Conservation (phyloP, 1,140 invertebrate species). For the Asobara japonica region DNA sequence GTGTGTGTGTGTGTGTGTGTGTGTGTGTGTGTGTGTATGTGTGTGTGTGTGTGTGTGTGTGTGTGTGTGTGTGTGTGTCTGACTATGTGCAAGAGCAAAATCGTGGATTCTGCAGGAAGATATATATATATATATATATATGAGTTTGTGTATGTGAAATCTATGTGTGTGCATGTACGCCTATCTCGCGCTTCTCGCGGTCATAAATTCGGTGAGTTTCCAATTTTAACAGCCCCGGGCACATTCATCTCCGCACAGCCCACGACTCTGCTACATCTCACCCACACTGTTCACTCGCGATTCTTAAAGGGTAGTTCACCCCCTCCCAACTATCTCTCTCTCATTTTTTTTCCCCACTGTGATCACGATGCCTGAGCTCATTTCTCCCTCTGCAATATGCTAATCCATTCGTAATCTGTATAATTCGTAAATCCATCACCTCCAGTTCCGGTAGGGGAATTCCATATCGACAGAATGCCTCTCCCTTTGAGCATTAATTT, state of each 20-base stretch:
- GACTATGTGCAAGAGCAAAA: not conserved
- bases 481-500: not conserved
- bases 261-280: constrained; percentile 32
- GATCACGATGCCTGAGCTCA: constrained; percentile 26
- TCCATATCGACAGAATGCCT: not conserved
- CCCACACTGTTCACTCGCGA: not conserved
- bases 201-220: constrained; percentile 50
- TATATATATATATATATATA: constrained; percentile 7
- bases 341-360: constrained; percentile 35
- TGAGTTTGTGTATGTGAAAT: too few relatives aligned
- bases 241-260: constrained; percentile 44
- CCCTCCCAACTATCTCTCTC: constrained; percentile 16
- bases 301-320: not conserved
- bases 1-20: too few relatives aligned
- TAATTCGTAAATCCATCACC: constrained; percentile 50
- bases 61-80: too few relatives aligned
- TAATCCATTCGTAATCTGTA: constrained; percentile 53
- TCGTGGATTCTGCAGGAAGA: too few relatives aligned
- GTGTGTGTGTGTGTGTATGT: too few relatives aligned
- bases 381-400: constrained; percentile 26
- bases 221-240: constrained; percentile 48
- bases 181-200: constrained; percentile 41
- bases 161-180: constrained; percentile 20
- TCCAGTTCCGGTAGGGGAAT: not conserved
- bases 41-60: constrained; percentile 23